Evolutionary conservation across 1,140 invertebrate genomes (phyloP).

Genomic region (Drosophila lini): DNA sequence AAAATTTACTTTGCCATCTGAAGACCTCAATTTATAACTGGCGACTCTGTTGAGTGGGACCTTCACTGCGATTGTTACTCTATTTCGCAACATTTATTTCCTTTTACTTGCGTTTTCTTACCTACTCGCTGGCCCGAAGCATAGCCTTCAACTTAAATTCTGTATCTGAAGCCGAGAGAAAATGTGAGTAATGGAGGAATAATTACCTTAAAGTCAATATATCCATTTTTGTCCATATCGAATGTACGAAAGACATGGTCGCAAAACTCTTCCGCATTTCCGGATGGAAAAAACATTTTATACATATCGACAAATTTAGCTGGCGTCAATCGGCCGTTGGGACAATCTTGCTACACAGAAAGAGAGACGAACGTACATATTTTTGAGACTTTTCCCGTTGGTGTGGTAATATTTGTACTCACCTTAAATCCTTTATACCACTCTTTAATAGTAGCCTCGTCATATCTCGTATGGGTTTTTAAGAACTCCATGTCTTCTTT

Average conservation of each 20-base stretch:
- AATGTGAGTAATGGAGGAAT: conserved; percentile 11
- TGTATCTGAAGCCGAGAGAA: conserved; percentile 2
- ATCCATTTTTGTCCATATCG: conserved; percentile 99
- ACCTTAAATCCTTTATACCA: conserved; percentile 99
- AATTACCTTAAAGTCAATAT: conserved; percentile 97
- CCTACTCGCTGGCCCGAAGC: background rate
- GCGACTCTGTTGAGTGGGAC: background rate
- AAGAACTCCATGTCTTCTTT: conserved; percentile 99
- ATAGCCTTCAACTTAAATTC: background rate
- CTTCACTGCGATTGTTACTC: too few species aligned
- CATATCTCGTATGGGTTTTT: conserved; percentile 97
- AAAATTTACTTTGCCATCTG: background rate
- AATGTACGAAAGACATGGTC: conserved; percentile 99
- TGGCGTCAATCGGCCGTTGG: conserved; percentile 97
- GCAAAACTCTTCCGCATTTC: conserved; percentile 99
- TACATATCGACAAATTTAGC: conserved; percentile 99
- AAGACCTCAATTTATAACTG: background rate
- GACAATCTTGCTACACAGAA: conserved; percentile 97
- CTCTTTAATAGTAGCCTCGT: conserved; percentile 98
- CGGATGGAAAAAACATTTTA: conserved; percentile 99
- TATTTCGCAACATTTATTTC: background rate
- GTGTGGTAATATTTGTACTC: conserved; percentile 78
- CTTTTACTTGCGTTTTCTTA: background rate
- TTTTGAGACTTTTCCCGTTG: conserved; percentile 32
- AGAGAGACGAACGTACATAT: conserved; percentile 23